A percentile compares a stretch with the other conserved stretches of the same genome.
Evolutionary conservation across 2,888 invertebrate genomes (phyloP).

Genomic region (Ectemnius cavifrons): DNA sequence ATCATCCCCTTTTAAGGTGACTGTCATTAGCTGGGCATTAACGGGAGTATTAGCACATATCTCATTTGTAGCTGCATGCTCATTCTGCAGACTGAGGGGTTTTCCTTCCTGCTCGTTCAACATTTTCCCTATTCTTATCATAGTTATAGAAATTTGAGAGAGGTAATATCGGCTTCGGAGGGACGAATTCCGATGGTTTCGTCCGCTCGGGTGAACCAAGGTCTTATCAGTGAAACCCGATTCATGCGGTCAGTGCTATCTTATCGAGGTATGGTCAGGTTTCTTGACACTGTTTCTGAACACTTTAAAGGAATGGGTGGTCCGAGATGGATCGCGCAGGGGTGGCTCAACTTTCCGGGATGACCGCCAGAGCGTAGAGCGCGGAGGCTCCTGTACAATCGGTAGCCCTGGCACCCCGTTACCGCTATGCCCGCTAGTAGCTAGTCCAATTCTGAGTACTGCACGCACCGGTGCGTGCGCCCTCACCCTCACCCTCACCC

Average conservation of each 20-base stretch:
- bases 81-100: too few relatives aligned
- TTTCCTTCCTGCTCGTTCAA: too few relatives aligned
- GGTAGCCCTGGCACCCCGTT: slow-evolving; percentile 22
- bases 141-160: too few relatives aligned
- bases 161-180: too few relatives aligned
- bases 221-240: not conserved
- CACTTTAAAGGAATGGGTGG: not conserved
- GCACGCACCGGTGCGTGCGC: slow-evolving; percentile 13
- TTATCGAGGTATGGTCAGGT: slow-evolving; percentile 1
- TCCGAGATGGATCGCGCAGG: slow-evolving; percentile 14
- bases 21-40: too few relatives aligned
- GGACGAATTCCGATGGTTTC: too few relatives aligned
- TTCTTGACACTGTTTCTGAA: not conserved
- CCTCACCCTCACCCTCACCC: too few relatives aligned
- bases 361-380: slow-evolving; percentile 39
- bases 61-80: too few relatives aligned
- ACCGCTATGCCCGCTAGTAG: slow-evolving; percentile 28
- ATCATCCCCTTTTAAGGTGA: too few relatives aligned
- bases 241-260: not conserved
- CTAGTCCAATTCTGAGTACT: slow-evolving; percentile 25
- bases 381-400: slow-evolving; percentile 21
- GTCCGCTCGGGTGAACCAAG: not conserved
- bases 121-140: too few relatives aligned
- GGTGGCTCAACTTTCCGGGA: slow-evolving; percentile 28
- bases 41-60: too few relatives aligned